Percentiles rank a stretch among this genome's conserved stretches.
Evolutionary conservation across 1,140 invertebrate species (phyloP).

Genomic region (Kradibia gibbosae): DNA sequence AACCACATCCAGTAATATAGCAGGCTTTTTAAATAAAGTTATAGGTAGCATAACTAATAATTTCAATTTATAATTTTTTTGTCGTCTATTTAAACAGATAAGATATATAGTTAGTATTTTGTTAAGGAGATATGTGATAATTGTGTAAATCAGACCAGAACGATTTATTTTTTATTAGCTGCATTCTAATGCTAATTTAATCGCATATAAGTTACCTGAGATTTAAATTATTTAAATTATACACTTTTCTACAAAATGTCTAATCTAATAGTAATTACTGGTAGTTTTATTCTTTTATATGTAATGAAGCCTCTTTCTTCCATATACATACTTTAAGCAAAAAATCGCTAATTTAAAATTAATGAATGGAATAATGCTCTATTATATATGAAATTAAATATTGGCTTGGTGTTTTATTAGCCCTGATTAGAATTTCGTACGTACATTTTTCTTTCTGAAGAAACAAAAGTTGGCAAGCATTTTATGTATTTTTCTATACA

Average conservation of each 20-base stretch:
- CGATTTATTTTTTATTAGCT: background rate
- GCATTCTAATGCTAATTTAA: background rate
- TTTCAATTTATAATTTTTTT: background rate
- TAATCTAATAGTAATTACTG: background rate
- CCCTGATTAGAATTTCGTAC: too few species aligned
- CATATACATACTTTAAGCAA: background rate
- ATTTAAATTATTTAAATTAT: slow-evolving; percentile 20
- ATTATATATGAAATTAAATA: too few species aligned
- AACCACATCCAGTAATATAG: background rate
- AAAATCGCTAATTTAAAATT: background rate
- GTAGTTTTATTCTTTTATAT: background rate
- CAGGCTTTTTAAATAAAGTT: background rate
- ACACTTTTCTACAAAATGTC: background rate
- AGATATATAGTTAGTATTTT: background rate
- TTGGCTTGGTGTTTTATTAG: too few species aligned
- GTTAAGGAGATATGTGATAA: background rate
- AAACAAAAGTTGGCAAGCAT: too few species aligned
- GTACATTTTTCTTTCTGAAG: too few species aligned
- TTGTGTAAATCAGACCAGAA: background rate
- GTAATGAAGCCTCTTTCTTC: background rate
- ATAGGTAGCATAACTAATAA: background rate
- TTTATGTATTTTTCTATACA: too few species aligned
- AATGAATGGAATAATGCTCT: too few species aligned
- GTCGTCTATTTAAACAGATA: background rate
- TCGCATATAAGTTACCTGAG: background rate